Evolutionary conservation across 2,888 invertebrate genomes (phyloP).

Genomic region (Pyrocoelia pectoralis): DNA sequence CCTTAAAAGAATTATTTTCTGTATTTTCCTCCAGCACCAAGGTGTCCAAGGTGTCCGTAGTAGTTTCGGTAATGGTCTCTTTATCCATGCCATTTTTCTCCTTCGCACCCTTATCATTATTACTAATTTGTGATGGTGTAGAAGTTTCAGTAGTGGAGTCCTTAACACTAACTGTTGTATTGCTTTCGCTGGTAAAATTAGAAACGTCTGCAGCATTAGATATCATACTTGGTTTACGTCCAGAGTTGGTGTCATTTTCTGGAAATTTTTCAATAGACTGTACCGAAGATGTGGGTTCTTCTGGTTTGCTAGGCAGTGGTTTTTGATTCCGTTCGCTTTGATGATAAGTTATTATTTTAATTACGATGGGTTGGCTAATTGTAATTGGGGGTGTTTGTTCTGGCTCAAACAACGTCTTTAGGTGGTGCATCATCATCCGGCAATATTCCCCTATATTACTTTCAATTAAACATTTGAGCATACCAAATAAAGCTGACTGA

Average conservation of each 20-base stretch:
- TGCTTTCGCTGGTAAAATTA: too few species aligned
- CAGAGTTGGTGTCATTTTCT: too few species aligned
- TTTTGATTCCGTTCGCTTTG: background rate
- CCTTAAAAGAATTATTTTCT: background rate
- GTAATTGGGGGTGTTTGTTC: background rate
- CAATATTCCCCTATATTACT: background rate
- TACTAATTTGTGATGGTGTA: too few species aligned
- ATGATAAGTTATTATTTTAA: background rate
- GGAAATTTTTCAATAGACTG: too few species aligned
- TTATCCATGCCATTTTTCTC: too few species aligned
- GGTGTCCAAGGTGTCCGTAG: background rate
- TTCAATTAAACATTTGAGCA: background rate
- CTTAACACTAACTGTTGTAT: too few species aligned
- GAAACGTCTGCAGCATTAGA: too few species aligned
- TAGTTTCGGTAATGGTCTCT: too few species aligned
- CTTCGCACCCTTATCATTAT: too few species aligned
- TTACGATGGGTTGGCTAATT: background rate
- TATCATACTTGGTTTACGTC: too few species aligned
- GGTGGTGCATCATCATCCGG: background rate
- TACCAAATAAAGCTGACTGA: background rate
- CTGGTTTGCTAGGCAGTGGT: background rate
- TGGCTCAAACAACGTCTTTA: background rate
- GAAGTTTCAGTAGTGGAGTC: too few species aligned
- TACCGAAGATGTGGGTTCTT: too few species aligned
- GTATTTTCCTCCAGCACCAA: background rate